These are phyloP conservation scores for Limnodromus scolopaceus DNA, from an alignment of 2,797 vertebrate genomes.

Conservation along the genomic window DNA sequence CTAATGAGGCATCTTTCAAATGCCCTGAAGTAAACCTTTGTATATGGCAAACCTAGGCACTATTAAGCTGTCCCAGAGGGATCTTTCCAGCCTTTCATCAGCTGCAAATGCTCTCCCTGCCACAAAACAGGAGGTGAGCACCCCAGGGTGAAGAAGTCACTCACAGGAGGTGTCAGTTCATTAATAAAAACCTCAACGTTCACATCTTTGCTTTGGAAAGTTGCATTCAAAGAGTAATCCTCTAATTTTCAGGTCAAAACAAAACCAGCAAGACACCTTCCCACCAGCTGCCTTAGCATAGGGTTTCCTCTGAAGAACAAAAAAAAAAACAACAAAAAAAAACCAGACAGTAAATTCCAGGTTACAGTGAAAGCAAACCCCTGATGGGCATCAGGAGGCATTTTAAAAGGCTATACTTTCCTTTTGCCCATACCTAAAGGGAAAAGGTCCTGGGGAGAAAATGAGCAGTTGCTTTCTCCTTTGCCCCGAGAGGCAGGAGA, in stretches of 20 bases:
- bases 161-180: not conserved
- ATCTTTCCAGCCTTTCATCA: constrained; percentile 37
- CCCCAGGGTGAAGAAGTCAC: not conserved
- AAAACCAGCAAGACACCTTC: not conserved
- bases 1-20: constrained; percentile 50
- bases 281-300: not conserved
- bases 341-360: not conserved
- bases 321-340: not conserved
- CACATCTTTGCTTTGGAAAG: constrained; percentile 3
- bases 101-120: constrained; percentile 14
- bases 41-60: not conserved
- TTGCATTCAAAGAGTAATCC: not conserved
- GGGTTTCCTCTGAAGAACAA: not conserved
- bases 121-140: not conserved
- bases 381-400: not conserved
- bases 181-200: not conserved
- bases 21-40: constrained; percentile 1
- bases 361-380: not conserved
- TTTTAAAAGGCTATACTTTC: not conserved
- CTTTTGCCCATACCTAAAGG: not conserved
- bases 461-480: not conserved
- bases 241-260: not conserved
- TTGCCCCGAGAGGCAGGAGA: not conserved
- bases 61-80: constrained; percentile 13
- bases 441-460: not conserved